phyloP scores from a whole-genome alignment of 2,797 vertebrate species.

The Acrossocheilus wenchowensis region DNA sequence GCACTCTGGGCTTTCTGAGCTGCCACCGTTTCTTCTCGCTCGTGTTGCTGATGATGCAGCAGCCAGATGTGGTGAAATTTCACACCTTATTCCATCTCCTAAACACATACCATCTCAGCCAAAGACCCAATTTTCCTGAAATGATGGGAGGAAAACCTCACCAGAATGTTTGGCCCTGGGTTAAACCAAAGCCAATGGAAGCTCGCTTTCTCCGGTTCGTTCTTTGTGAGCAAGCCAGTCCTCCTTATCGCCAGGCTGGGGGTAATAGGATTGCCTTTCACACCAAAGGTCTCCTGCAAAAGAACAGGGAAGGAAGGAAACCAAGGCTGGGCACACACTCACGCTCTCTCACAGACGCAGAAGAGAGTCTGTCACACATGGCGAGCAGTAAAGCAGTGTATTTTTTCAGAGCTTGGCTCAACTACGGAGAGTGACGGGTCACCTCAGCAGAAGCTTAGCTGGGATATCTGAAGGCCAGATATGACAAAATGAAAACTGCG shows the following conservation, averaged over 20 bases:
- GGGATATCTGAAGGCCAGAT: conserved; percentile 71
- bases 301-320: conserved; percentile 57
- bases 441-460: conserved; percentile 70
- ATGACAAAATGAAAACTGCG: conserved; percentile 69
- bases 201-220: conserved; percentile 58
- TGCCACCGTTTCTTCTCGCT: conserved; percentile 28
- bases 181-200: conserved; percentile 70
- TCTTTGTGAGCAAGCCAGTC: conserved; percentile 59
- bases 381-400: conserved; percentile 6
- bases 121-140: conserved; percentile 68
- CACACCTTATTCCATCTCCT: conserved; percentile 62
- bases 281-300: conserved; percentile 70
- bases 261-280: conserved; percentile 80
- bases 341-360: conserved; percentile 46
- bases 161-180: conserved; percentile 62
- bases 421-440: conserved; percentile 77
- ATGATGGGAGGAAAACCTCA: conserved; percentile 63
- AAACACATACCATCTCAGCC: conserved; percentile 59
- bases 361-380: conserved; percentile 34
- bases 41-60: conserved; percentile 52
- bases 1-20: conserved; percentile 11
- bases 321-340: not conserved
- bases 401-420: conserved; percentile 55
- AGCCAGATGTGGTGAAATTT: conserved; percentile 54
- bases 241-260: conserved; percentile 72